phyloP scores from a whole-genome alignment of 2,888 invertebrate species.

The Eurytoma adleriae region DNA sequence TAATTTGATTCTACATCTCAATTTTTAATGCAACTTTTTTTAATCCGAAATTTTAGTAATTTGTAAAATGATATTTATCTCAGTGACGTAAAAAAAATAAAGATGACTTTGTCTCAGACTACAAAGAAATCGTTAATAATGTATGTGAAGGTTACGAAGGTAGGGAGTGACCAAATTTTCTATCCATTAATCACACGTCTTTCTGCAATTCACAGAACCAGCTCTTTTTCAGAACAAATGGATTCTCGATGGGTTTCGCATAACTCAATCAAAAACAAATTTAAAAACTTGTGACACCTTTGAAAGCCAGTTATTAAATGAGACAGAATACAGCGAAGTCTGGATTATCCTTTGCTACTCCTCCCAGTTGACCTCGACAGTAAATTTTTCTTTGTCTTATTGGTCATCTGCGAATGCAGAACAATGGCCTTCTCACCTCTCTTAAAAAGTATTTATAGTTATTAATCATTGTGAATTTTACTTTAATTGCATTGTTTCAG shows the following conservation, averaged over 20 bases:
- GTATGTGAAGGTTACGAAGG: conserved; percentile 1
- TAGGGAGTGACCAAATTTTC: conserved; percentile 25
- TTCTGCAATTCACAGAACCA: neutral
- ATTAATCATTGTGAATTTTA: too few relatives aligned
- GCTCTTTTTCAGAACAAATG: conserved; percentile 37
- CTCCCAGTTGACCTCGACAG: conserved; percentile 20
- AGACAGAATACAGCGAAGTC: conserved; percentile 5
- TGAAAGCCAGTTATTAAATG: conserved; percentile 42
- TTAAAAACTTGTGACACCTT: conserved; percentile 27
- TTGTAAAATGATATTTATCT: too few relatives aligned
- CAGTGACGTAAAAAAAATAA: too few relatives aligned
- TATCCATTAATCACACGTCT: conserved; percentile 47
- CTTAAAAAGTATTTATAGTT: neutral
- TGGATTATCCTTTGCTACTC: conserved; percentile 23
- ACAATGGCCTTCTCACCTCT: neutral
- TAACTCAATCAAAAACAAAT: conserved; percentile 40
- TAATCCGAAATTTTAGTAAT: too few relatives aligned
- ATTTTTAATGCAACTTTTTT: too few relatives aligned
- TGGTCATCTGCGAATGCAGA: neutral
- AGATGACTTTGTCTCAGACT: too few relatives aligned
- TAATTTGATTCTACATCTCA: too few relatives aligned
- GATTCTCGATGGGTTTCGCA: conserved; percentile 44
- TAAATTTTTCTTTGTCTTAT: conserved; percentile 29
- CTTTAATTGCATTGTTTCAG: too few relatives aligned
- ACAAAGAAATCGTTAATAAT: neutral